Conservation (phyloP, 2,888 invertebrate species). For the Lypha dubia region DNA sequence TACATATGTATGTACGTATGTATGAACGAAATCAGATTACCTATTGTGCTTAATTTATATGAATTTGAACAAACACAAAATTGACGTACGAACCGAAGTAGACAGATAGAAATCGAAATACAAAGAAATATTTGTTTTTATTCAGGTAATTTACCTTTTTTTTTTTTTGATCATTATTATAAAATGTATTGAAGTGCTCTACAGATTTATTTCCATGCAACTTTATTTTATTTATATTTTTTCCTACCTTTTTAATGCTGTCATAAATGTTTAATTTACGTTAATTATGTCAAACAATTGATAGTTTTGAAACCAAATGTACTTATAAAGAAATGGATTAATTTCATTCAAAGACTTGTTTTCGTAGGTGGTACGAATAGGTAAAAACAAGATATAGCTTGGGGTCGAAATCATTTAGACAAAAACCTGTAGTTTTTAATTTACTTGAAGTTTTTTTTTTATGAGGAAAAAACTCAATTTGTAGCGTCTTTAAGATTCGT, state of each 20-base stretch:
- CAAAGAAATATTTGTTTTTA: slow-evolving; percentile 27
- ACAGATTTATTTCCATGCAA: slow-evolving; percentile 4
- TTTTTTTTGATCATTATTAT: slow-evolving; percentile 1
- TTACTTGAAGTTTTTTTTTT: too few species aligned
- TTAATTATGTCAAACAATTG: slow-evolving; percentile 61
- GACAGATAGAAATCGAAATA: slow-evolving; percentile 1
- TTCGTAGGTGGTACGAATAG: background rate
- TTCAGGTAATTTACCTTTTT: slow-evolving; percentile 59
- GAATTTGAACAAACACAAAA: slow-evolving; percentile 6
- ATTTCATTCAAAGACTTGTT: background rate
- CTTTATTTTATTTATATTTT: background rate
- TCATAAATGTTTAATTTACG: slow-evolving; percentile 43
- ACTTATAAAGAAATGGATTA: slow-evolving; percentile 8
- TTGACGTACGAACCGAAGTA: background rate
- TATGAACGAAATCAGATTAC: slow-evolving; percentile 39
- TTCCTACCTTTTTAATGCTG: background rate
- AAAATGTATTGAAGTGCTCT: slow-evolving; percentile 5
- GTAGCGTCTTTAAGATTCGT: too few species aligned
- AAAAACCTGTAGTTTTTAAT: too few species aligned
- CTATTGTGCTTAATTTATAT: slow-evolving; percentile 55
- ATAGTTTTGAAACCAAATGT: slow-evolving; percentile 18
- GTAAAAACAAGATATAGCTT: too few species aligned
- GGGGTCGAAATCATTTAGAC: too few species aligned
- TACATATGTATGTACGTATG: too few species aligned
- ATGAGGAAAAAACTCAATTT: too few species aligned